Evolutionary conservation across 1,140 invertebrate species (phyloP).

Genomic region (Thalassaphorura encarpata): DNA sequence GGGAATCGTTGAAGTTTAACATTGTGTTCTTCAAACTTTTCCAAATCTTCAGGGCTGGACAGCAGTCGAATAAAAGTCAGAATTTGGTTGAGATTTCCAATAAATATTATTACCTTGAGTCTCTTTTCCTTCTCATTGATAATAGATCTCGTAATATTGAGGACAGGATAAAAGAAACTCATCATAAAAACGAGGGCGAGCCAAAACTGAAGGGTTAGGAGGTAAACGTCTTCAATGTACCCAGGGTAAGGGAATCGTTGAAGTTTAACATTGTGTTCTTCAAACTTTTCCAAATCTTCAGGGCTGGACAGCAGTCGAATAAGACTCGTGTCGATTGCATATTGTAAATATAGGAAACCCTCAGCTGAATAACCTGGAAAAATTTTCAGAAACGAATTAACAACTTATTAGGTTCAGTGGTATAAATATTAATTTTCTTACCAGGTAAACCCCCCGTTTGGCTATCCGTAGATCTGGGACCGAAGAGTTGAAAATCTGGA

Average conservation of each 20-base stretch:
- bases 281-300: not conserved
- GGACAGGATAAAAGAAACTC: conserved; percentile 63
- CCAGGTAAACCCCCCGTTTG: conserved; percentile 52
- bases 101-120: conserved; percentile 37
- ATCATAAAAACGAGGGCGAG: conserved; percentile 65
- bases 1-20: conserved; percentile 54
- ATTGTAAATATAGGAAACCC: conserved; percentile 58
- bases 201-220: conserved; percentile 55
- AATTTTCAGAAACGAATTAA: not conserved
- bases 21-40: conserved; percentile 17
- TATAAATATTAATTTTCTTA: conserved; percentile 34
- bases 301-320: conserved; percentile 35
- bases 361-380: conserved; percentile 52
- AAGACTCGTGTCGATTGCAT: conserved; percentile 50
- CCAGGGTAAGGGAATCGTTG: conserved; percentile 62
- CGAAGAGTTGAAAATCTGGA: conserved; percentile 54
- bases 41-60: conserved; percentile 33
- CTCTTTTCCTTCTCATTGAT: conserved; percentile 46
- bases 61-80: too few relatives aligned
- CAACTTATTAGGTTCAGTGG: not conserved
- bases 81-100: too few relatives aligned
- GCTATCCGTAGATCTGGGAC: conserved; percentile 48
- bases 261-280: conserved; percentile 37
- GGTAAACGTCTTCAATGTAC: conserved; percentile 57
- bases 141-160: conserved; percentile 61